Percentiles rank a stretch among this genome's conserved stretches.
Conservation (phyloP, 2,888 invertebrate genomes). For the Stenodera caucasica region DNA sequence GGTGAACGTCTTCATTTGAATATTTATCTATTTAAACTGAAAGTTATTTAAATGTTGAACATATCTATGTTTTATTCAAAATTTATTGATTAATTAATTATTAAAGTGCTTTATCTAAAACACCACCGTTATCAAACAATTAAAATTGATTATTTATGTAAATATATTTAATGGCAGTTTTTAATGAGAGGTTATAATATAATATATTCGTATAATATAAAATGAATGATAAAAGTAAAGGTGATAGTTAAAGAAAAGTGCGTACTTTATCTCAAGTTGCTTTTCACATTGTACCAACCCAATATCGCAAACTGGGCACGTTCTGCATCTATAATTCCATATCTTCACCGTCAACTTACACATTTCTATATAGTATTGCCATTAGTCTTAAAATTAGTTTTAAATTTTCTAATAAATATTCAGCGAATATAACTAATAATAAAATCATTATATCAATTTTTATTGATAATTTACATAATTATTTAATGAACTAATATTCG, state of each 20-base stretch:
- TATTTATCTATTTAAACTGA: constrained; percentile 10
- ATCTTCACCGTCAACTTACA: constrained; percentile 35
- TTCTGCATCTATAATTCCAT: constrained; percentile 41
- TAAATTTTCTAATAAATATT: constrained; percentile 25
- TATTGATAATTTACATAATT: constrained; percentile 8
- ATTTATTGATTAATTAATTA: not conserved
- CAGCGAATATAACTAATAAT: constrained; percentile 18
- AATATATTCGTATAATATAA: constrained; percentile 38
- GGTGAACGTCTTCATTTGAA: constrained; percentile 15
- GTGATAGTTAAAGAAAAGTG: constrained; percentile 31
- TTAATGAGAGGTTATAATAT: constrained; percentile 34
- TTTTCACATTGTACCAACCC: constrained; percentile 35
- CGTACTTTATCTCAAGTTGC: constrained; percentile 25
- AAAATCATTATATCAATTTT: constrained; percentile 9
- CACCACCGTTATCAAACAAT: too few species aligned
- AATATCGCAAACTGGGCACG: constrained; percentile 40
- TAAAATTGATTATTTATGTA: not conserved
- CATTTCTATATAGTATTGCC: constrained; percentile 30
- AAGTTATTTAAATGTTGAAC: not conserved
- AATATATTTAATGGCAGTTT: constrained; percentile 31
- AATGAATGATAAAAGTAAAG: constrained; percentile 27
- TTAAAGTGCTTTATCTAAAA: not conserved
- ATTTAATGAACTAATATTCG: constrained; percentile 4
- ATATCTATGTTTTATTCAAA: not conserved
- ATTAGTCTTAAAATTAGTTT: constrained; percentile 30